A percentile compares a stretch with the other conserved stretches of the same genome.
These are phyloP conservation scores for Drosophila subpulchrella DNA, from an alignment of 1,140 invertebrate genomes.

Conservation along the genomic window DNA sequence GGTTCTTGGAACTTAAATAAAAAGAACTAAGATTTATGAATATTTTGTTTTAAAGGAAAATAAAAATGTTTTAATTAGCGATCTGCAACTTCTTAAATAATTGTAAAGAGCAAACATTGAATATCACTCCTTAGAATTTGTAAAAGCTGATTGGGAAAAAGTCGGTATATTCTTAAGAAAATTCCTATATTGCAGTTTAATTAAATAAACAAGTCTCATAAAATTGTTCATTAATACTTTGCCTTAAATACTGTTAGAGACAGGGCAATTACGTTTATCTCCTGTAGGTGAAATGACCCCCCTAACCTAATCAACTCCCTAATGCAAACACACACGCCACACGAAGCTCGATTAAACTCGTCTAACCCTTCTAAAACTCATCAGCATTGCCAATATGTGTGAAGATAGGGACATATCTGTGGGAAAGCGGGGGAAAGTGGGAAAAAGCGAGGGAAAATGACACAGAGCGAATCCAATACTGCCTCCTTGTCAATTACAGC, in stretches of 20 bases:
- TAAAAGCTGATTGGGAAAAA: too few species aligned
- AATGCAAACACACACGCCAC: slow-evolving; percentile 16
- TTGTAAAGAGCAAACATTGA: background rate
- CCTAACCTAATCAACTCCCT: slow-evolving; percentile 45
- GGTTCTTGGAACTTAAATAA: slow-evolving; percentile 5
- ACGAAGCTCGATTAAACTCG: slow-evolving; percentile 21
- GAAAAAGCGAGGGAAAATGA: slow-evolving; percentile 1
- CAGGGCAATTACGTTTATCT: slow-evolving; percentile 43
- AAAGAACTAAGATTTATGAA: background rate
- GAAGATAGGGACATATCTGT: slow-evolving; percentile 17
- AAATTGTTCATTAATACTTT: slow-evolving; percentile 4
- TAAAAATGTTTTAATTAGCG: background rate
- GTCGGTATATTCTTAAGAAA: background rate
- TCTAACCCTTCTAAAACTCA: slow-evolving; percentile 50
- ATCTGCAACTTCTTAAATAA: background rate
- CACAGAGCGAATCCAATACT: slow-evolving; percentile 37
- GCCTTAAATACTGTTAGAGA: slow-evolving; percentile 16
- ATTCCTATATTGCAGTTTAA: background rate
- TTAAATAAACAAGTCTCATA: slow-evolving; percentile 11
- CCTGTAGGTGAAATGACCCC: slow-evolving; percentile 34
- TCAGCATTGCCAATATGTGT: slow-evolving; percentile 49
- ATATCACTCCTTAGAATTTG: too few species aligned
- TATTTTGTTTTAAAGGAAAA: slow-evolving; percentile 6
- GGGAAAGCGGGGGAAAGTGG: background rate
- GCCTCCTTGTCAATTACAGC: slow-evolving; percentile 67